Evolutionary conservation across 1,140 invertebrate species (phyloP).

Genomic region (Drosophila malerkotliana): DNA sequence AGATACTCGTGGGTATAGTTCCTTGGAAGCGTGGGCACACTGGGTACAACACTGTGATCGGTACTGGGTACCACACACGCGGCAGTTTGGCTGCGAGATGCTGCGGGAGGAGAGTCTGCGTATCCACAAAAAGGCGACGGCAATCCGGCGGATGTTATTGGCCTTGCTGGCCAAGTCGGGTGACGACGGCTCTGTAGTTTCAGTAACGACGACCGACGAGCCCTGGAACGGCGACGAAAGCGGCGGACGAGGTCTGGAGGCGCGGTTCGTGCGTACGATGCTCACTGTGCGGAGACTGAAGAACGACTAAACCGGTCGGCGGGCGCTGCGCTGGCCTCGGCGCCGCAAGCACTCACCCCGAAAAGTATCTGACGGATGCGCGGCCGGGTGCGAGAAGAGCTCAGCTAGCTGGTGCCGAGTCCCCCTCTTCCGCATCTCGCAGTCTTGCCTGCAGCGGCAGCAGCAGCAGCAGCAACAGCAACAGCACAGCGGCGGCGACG

Average conservation of each 20-base stretch:
- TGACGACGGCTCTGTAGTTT: background rate
- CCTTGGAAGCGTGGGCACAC: background rate
- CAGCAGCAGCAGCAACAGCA: background rate
- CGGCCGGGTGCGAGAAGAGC: slow-evolving; percentile 26
- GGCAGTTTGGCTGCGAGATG: slow-evolving; percentile 22
- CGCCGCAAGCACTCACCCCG: slow-evolving; percentile 53
- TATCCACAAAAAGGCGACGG: slow-evolving; percentile 52
- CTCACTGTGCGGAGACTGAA: slow-evolving; percentile 72
- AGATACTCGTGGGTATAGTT: background rate
- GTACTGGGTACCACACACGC: too few species aligned
- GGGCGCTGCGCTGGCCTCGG: slow-evolving; percentile 19
- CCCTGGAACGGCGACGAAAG: slow-evolving; percentile 11
- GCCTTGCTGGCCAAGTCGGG: background rate
- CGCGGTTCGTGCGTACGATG: slow-evolving; percentile 66
- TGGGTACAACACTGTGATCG: slow-evolving; percentile 11
- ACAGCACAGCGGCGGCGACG: background rate
- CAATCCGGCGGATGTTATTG: background rate
- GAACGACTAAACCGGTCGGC: slow-evolving; percentile 75
- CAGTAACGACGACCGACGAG: slow-evolving; percentile 1
- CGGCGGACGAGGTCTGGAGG: slow-evolving; percentile 29
- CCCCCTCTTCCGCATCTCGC: too few species aligned
- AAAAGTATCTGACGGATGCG: slow-evolving; percentile 38
- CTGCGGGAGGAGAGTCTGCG: slow-evolving; percentile 42
- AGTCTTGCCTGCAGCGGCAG: slow-evolving; percentile 1
- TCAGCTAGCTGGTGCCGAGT: slow-evolving; percentile 9